These are phyloP conservation scores for Acanthurus leucopareius DNA, from an alignment of 2,797 vertebrate species.

Conservation along the genomic window DNA sequence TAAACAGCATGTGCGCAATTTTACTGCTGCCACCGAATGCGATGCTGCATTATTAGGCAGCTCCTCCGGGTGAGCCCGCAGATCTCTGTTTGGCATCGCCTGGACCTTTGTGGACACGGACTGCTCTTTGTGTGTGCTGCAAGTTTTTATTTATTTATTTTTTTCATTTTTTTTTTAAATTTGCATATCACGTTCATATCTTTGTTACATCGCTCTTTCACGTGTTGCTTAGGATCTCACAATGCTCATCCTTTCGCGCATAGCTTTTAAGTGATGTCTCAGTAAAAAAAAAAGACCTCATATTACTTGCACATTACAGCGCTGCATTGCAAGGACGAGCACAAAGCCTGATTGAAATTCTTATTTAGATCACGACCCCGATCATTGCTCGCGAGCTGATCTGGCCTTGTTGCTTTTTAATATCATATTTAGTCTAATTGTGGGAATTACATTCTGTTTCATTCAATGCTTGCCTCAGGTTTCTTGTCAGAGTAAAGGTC, in stretches of 20 bases:
- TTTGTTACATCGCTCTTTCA: conserved; percentile 58
- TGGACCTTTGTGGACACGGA: conserved; percentile 60
- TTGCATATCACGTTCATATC: conserved; percentile 35
- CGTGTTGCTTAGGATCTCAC: conserved; percentile 68
- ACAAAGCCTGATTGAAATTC: conserved; percentile 56
- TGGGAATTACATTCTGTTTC: conserved; percentile 15
- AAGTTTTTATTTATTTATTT: conserved; percentile 51
- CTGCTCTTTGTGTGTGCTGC: conserved; percentile 79
- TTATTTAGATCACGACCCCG: conserved; percentile 49
- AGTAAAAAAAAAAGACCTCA: conserved; percentile 41
- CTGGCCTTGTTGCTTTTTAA: conserved; percentile 5
- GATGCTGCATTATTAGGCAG: conserved; percentile 65
- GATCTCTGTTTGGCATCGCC: conserved; percentile 52
- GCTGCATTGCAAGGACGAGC: conserved; percentile 55
- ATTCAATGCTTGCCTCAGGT: conserved; percentile 41
- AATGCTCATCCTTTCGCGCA: not conserved
- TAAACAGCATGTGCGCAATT: conserved; percentile 68
- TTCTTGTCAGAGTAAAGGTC: conserved; percentile 58
- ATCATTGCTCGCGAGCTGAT: conserved; percentile 37
- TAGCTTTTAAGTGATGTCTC: conserved; percentile 49
- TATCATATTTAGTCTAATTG: not conserved
- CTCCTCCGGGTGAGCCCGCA: conserved; percentile 39
- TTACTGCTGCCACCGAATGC: conserved; percentile 52
- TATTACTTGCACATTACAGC: conserved; percentile 37
- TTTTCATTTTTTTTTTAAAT: not conserved